Evolutionary conservation across 2,113 vertebrate genomes (phyloP).

Genomic region (Elephantulus edwardii): DNA sequence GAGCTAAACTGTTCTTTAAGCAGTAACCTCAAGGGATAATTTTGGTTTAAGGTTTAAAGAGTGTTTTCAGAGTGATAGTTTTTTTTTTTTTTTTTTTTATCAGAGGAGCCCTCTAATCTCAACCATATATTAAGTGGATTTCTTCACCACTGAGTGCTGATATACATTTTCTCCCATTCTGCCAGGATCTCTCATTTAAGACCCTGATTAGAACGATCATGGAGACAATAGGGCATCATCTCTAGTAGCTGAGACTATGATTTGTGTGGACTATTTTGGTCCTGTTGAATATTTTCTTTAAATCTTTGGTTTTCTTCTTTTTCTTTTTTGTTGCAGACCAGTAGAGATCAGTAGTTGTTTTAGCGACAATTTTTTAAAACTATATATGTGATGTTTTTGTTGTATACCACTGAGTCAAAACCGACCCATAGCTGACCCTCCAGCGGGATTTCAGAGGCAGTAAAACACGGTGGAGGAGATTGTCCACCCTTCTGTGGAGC

Average conservation of each 20-base stretch:
- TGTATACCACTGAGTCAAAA: too few species aligned
- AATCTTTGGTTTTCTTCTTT: neutral
- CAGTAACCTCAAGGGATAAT: neutral
- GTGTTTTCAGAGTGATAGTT: neutral
- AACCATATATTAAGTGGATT: neutral
- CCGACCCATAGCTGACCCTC: too few species aligned
- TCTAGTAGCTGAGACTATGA: neutral
- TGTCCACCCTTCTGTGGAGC: too few species aligned
- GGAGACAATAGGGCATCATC: neutral
- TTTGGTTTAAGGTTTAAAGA: too few species aligned
- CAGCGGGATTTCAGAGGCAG: too few species aligned
- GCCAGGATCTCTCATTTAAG: neutral
- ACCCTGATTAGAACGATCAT: neutral
- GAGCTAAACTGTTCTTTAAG: neutral
- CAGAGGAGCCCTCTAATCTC: neutral
- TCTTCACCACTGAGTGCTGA: neutral
- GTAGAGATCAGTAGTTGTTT: neutral
- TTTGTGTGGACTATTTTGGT: neutral
- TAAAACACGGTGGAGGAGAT: too few species aligned
- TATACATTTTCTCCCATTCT: neutral
- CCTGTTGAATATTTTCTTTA: neutral
- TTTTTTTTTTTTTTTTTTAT: too few species aligned
- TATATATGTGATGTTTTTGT: too few species aligned
- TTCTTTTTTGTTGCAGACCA: neutral
- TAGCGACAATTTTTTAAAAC: neutral